Percentiles rank a stretch among this genome's conserved stretches.
phyloP scores from a whole-genome alignment of 2,113 vertebrate genomes.

The Ahaetulla prasina region DNA sequence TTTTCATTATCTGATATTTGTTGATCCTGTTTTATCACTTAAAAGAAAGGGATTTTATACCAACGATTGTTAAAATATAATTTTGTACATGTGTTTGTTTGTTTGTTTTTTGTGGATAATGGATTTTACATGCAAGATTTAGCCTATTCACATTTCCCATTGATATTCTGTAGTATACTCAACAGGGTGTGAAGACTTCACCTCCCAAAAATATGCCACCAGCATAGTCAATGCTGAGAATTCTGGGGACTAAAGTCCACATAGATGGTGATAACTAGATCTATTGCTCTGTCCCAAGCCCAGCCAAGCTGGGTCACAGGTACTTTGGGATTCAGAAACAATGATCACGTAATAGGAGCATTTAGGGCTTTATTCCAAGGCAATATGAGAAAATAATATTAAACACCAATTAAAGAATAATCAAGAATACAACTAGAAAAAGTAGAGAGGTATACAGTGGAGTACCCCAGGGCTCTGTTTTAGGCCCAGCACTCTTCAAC shows the following conservation, averaged over 20 bases:
- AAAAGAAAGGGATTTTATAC: background rate
- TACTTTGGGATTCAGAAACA: background rate
- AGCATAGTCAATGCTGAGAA: background rate
- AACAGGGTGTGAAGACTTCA: background rate
- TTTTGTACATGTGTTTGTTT: background rate
- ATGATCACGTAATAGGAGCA: background rate
- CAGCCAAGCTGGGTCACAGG: background rate
- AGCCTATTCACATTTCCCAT: background rate
- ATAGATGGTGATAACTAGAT: background rate
- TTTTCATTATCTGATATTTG: background rate
- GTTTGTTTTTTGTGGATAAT: background rate
- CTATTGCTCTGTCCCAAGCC: background rate
- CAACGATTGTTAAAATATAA: background rate
- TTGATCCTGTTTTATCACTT: background rate
- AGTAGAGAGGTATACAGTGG: too few relatives aligned
- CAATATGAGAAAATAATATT: background rate
- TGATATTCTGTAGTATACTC: background rate
- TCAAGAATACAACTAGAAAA: background rate
- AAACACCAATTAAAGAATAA: background rate
- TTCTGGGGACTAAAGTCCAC: background rate
- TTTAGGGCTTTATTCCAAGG: background rate
- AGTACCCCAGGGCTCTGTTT: too few relatives aligned
- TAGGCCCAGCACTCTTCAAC: too few relatives aligned
- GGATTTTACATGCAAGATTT: background rate
- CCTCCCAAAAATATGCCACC: background rate